Evolutionary conservation across 1,140 invertebrate genomes (phyloP), one percentile per base, ranked within the genome.

Genomic region (Uloborus diversus): DNA sequence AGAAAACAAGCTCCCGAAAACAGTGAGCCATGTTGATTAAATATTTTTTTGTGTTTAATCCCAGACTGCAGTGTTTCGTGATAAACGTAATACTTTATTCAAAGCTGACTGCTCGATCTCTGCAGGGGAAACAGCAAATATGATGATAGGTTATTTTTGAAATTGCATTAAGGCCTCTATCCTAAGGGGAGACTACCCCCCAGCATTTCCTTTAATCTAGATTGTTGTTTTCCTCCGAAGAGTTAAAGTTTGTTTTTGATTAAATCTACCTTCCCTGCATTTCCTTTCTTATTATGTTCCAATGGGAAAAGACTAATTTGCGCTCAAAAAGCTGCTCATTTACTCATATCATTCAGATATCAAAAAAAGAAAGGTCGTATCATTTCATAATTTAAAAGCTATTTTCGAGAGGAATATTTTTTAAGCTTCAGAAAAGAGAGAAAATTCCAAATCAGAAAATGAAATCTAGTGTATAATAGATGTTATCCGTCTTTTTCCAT

Each of bases 191-290:
- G 32, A 35, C 33, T 27, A 28, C 20, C 20, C 53, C n/a, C n/a
- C n/a, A n/a, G n/a, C n/a, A 7, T 56, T 62, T 49, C 57, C 70
- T 75, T 75, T 71, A 71, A 71, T 71, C 68, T 71, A 59, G 42
- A 75, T 61, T 62, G 33, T 75, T 75, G 62, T 62, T 75, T 75
- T 37, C 33, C 23, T 37, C 33, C 23, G 49, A n/a, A 51, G 59
- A 75, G 62, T 75, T 75, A 62, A 62, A 75, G 33, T 75, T 71
- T 75, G 62, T 75, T 75, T 75, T 75, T 62, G 70, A 61, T 75
- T 53, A 62, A 62, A 69, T 23, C 25, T 71, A 33, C 11, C 28
- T 28, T 11, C 17, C 13, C 9, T 68, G 5, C 0, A 68, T 68
- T 51, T 53, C 42, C 33, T 65, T 65, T 42, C 28, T 65, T 5